These are phyloP conservation scores for Ancistrus triradiatus DNA, from an alignment of 2,113 vertebrate genomes.

Conservation along the genomic window DNA sequence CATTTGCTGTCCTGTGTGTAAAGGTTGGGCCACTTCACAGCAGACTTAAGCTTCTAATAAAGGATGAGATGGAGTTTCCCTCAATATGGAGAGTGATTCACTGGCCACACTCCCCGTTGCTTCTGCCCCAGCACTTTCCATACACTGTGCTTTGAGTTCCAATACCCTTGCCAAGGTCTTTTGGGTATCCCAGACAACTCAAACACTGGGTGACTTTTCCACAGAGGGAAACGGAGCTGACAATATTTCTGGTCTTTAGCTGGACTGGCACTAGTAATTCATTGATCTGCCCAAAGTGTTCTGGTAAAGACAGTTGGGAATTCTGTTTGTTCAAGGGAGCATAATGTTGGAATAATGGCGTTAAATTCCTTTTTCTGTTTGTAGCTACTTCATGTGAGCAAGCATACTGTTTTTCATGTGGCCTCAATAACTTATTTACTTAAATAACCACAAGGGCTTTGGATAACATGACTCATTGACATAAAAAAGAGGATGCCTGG, in stretches of 20 bases:
- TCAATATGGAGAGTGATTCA: conserved; percentile 30
- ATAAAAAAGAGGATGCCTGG: no score
- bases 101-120: conserved; percentile 27
- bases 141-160: conserved; percentile 36
- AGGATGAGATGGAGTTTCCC: conserved; percentile 33
- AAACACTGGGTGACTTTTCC: conserved; percentile 12
- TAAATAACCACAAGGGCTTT: no score
- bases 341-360: no score
- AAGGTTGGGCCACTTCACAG: neutral
- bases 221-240: neutral
- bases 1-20: neutral
- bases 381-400: no score
- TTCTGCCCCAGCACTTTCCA: conserved; percentile 22
- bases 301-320: no score
- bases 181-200: conserved; percentile 41
- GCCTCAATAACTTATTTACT: no score
- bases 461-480: no score
- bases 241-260: neutral
- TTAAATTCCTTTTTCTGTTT: no score
- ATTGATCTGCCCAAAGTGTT: no score
- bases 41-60: conserved; percentile 23
- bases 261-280: no score
- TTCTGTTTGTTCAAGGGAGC: no score
- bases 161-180: conserved; percentile 13
- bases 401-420: no score